Percentiles rank a stretch among this genome's conserved stretches.
Evolutionary conservation across 2,797 vertebrate genomes (phyloP).

Genomic region (Tiaroga cobitis): DNA sequence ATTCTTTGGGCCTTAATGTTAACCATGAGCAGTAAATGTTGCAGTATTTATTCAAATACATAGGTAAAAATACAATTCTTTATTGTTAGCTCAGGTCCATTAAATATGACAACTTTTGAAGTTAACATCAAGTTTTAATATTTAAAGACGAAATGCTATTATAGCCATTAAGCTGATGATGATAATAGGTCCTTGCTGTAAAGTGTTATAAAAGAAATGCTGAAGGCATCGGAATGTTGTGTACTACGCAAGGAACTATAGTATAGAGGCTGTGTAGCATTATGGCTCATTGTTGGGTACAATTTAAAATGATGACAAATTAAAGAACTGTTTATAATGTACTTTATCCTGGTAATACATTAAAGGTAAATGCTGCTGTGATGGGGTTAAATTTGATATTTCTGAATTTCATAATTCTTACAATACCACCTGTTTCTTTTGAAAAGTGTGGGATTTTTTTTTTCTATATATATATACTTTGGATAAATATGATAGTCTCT

Average conservation of each 20-base stretch:
- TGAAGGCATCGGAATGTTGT: not conserved
- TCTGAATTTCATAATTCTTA: too few relatives aligned
- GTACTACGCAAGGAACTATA: not conserved
- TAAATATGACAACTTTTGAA: not conserved
- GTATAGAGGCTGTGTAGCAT: too few relatives aligned
- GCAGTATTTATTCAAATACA: not conserved
- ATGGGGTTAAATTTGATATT: too few relatives aligned
- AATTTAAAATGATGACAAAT: too few relatives aligned
- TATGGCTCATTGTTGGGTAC: too few relatives aligned
- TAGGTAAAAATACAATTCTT: not conserved
- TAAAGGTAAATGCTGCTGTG: not conserved
- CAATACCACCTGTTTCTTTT: too few relatives aligned
- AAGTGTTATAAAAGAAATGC: too few relatives aligned
- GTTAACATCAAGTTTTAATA: too few relatives aligned
- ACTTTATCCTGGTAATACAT: not conserved
- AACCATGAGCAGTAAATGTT: not conserved
- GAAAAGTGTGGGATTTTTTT: too few relatives aligned
- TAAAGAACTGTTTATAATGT: not conserved
- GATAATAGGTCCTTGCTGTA: not conserved
- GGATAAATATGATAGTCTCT: too few relatives aligned
- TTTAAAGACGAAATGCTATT: not conserved
- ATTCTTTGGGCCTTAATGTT: not conserved
- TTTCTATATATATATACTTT: too few relatives aligned
- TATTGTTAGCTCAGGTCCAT: not conserved
- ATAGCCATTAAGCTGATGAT: not conserved